phyloP scores from a whole-genome alignment of 2,113 vertebrate genomes.

The Rhynchomys soricoides region DNA sequence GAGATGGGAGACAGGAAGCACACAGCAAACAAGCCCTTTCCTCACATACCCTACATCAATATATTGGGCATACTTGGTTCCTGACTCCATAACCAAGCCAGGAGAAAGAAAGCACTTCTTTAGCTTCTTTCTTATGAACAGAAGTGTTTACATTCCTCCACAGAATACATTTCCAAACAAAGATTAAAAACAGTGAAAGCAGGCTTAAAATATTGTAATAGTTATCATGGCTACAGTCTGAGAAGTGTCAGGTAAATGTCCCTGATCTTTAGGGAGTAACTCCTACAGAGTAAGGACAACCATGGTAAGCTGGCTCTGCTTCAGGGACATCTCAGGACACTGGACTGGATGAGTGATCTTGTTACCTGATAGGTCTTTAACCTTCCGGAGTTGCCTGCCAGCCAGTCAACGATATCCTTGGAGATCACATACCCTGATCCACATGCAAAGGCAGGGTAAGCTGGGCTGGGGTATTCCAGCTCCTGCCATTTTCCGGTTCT shows the following conservation, averaged over 20 bases:
- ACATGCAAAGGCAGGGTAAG: conserved; percentile 97
- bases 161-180: not conserved
- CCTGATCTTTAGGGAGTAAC: not conserved
- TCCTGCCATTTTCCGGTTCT: conserved; percentile 98
- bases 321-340: not conserved
- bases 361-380: conserved; percentile 97
- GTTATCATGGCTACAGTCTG: not conserved
- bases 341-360: not conserved
- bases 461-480: conserved; percentile 95
- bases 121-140: not conserved
- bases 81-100: not conserved
- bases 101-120: not conserved
- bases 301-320: not conserved
- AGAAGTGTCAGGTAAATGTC: not conserved
- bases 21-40: not conserved
- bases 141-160: not conserved
- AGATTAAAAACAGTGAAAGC: not conserved
- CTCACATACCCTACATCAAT: not conserved
- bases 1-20: not conserved
- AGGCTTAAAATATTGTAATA: not conserved
- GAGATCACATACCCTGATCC: conserved; percentile 96
- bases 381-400: conserved; percentile 92
- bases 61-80: not conserved
- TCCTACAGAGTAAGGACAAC: not conserved
- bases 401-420: conserved; percentile 94